Evolutionary conservation across 2,888 invertebrate species (phyloP).

Genomic region (Eudemis profundana): DNA sequence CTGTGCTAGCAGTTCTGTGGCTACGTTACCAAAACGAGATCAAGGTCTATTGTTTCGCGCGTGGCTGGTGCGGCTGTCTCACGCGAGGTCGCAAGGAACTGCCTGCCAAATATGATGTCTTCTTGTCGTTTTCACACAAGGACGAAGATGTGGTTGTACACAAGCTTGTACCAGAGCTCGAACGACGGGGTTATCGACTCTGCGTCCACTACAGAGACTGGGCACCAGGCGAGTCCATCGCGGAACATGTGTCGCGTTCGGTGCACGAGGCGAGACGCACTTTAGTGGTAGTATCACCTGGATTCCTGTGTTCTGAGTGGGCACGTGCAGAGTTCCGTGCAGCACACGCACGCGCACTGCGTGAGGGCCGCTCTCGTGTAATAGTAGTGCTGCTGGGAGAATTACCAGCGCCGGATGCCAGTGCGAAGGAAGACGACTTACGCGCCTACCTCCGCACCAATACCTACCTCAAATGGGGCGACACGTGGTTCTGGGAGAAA

Average conservation of each 20-base stretch:
- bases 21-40: slow-evolving; percentile 49
- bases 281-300: slow-evolving; percentile 57
- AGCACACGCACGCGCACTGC: slow-evolving; percentile 77
- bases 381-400: slow-evolving; percentile 89
- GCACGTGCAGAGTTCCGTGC: slow-evolving; percentile 88
- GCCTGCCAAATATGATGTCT: slow-evolving; percentile 88
- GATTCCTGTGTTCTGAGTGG: slow-evolving; percentile 79
- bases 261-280: slow-evolving; percentile 87
- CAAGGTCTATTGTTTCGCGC: slow-evolving; percentile 47
- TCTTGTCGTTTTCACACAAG: slow-evolving; percentile 91
- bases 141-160: slow-evolving; percentile 90
- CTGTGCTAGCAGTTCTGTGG: slow-evolving; percentile 21
- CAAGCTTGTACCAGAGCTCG: slow-evolving; percentile 87
- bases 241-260: slow-evolving; percentile 89
- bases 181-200: slow-evolving; percentile 83
- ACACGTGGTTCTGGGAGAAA: slow-evolving; percentile 93
- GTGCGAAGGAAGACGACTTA: slow-evolving; percentile 86
- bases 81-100: slow-evolving; percentile 50
- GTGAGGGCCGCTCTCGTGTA: slow-evolving; percentile 87
- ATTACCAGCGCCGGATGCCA: slow-evolving; percentile 82
- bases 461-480: slow-evolving; percentile 93
- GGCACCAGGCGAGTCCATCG: slow-evolving; percentile 90
- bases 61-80: slow-evolving; percentile 48
- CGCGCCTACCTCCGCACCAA: slow-evolving; percentile 89
- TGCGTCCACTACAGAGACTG: slow-evolving; percentile 91